Conservation (phyloP, 2,888 invertebrate genomes). For the Herminia tarsipennalis region DNA sequence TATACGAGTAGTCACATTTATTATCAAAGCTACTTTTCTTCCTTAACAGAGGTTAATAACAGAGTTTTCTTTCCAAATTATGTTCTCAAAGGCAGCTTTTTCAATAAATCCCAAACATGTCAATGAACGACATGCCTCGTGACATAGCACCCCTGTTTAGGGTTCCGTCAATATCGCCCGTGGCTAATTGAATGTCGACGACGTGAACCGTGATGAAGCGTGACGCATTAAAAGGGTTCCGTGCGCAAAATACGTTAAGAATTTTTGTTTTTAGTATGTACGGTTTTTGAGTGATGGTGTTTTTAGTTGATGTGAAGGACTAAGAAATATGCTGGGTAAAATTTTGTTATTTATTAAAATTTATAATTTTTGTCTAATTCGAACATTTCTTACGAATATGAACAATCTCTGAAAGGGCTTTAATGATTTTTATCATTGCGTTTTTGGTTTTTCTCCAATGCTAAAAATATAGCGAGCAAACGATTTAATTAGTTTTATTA, state of each 20-base stretch:
- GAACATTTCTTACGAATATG: no score
- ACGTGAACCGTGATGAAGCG: conserved; percentile 50
- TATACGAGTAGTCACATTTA: no score
- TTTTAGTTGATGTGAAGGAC: not conserved
- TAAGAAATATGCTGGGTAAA: no score
- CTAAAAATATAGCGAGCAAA: no score
- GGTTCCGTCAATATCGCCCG: conserved; percentile 40
- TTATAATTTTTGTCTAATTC: no score
- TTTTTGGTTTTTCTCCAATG: no score
- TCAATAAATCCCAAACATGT: conserved; percentile 27
- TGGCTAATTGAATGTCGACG: conserved; percentile 58
- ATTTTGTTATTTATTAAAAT: no score
- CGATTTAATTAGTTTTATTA: no score
- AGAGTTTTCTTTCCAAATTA: not conserved
- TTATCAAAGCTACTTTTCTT: no score
- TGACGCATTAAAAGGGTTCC: conserved; percentile 48
- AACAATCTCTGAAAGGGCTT: no score
- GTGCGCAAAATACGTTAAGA: conserved; percentile 9
- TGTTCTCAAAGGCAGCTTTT: conserved; percentile 11
- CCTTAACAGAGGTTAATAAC: no score
- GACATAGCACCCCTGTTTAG: conserved; percentile 34
- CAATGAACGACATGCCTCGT: conserved; percentile 20
- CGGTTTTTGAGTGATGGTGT: not conserved
- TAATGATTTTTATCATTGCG: no score
- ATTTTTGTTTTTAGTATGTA: not conserved